Base-by-base conservation (phyloP, 1,140 invertebrate genomes). In the Phocides pigmalion region DNA sequence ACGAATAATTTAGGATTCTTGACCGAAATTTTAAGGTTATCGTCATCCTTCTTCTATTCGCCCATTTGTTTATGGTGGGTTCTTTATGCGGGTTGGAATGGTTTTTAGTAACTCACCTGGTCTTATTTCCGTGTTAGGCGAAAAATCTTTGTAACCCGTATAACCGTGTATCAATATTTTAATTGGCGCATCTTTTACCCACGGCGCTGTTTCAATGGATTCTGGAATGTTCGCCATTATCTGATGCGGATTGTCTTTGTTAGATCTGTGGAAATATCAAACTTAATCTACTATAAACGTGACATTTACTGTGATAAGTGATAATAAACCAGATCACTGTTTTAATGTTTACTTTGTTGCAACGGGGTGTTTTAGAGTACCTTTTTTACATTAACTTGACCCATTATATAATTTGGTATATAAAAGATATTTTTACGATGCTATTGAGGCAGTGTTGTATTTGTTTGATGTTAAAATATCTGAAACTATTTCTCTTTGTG, bases 141-240 rank as follows among this genome's bases (percentile, higher is more conserved):
- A 87, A 72, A 82, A 94, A 63, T 94, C 90, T 37, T 86, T 93
- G 71, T 93, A 20, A 4, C 94, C 94, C 0, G 94, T 93, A 64
- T 93, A 94, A 0, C 93, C 93, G 63, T 94, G 93, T 25, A 93
- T 92, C 4, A 94, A 44, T 4, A 94, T 74, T 63, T 93, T 93
- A 1, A 93, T 67, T 3, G 89, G 82, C 2, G 74, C 81, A 11
- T 81, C 66, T 20, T 64, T 32, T 0, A 89, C 76, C 82, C 92
- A 93, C 1, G 92, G 87, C 4, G 91, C 92, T 2, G 76, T 50
- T 5, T 59, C 46, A 5, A 93, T 82, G 0, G 92, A 87, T 16
- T 91, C 70, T 4, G 74, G 41, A 47, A 93, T 77, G 0, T 75
- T 66, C 1, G 84, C 79, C 54, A 83, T 68, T 15, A 94, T 64